These are phyloP conservation scores for Athene cunicularia DNA, from an alignment of 2,113 vertebrate species.

Conservation along the genomic window DNA sequence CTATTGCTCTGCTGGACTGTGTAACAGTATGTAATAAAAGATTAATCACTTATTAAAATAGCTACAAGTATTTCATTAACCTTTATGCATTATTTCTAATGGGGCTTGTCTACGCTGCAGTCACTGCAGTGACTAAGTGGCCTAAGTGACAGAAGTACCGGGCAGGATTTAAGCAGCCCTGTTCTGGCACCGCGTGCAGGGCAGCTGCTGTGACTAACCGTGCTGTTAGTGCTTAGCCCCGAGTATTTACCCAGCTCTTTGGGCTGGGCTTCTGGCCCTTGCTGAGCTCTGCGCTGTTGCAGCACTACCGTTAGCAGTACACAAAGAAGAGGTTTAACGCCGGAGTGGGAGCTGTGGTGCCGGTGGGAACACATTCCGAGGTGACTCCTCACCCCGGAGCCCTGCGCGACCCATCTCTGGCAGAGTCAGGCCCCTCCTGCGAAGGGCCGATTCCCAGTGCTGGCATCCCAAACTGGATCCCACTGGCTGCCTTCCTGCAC, in stretches of 20 bases:
- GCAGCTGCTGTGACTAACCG: background rate
- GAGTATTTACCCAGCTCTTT: background rate
- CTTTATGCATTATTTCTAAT: constrained; percentile 59
- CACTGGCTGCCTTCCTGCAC: background rate
- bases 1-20: constrained; percentile 57
- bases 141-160: background rate
- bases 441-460: background rate
- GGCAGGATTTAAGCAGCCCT: background rate
- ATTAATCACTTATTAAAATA: constrained; percentile 59
- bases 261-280: background rate
- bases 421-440: background rate
- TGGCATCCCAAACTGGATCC: background rate
- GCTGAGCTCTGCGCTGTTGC: background rate
- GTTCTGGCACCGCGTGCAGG: background rate
- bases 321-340: background rate
- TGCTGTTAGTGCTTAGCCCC: background rate
- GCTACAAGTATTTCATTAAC: constrained; percentile 63
- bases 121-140: background rate
- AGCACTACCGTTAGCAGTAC: background rate
- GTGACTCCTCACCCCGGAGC: background rate
- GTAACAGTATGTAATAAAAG: constrained; percentile 45
- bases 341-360: background rate
- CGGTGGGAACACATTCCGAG: background rate
- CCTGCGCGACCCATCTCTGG: background rate
- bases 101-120: background rate